A percentile compares a stretch with the other conserved stretches of the same genome.
Conservation (phyloP, 2,113 vertebrate species). For the Sander vitreus region DNA sequence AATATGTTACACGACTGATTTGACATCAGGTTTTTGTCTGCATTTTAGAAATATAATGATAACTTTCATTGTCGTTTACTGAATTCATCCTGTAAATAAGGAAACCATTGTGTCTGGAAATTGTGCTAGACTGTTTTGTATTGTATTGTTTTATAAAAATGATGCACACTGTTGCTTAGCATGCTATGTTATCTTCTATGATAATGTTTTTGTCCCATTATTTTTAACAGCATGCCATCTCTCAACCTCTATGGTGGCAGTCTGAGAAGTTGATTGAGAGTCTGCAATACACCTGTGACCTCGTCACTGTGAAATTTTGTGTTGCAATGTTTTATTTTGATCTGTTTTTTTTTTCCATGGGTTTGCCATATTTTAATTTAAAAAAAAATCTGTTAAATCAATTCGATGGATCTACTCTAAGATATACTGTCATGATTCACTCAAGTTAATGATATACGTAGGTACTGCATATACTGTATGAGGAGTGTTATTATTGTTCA, state of each 20-base stretch:
- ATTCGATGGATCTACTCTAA: neutral
- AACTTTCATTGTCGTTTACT: constrained; percentile 34
- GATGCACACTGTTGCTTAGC: constrained; percentile 75
- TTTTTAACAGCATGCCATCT: constrained; percentile 39
- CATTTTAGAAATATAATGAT: constrained; percentile 44
- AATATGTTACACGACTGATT: constrained; percentile 17
- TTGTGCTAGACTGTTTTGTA: constrained; percentile 75
- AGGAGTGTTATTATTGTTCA: constrained; percentile 18
- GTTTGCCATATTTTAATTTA: neutral
- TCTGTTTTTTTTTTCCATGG: neutral
- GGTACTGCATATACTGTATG: constrained; percentile 12
- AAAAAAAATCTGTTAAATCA: neutral
- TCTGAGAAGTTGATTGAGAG: constrained; percentile 18
- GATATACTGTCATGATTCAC: neutral
- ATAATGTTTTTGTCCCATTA: constrained; percentile 42
- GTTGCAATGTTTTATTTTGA: constrained; percentile 12
- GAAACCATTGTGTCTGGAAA: constrained; percentile 60
- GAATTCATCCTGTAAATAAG: constrained; percentile 61
- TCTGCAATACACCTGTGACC: constrained; percentile 50
- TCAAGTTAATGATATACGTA: neutral
- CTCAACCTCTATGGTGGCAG: constrained; percentile 16
- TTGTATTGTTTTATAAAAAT: constrained; percentile 72
- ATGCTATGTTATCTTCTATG: constrained; percentile 57
- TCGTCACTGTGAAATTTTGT: constrained; percentile 56
- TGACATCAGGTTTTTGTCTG: constrained; percentile 24